phyloP scores from a whole-genome alignment of 2,888 invertebrate genomes.

The Trichogramma dendrolimi region DNA sequence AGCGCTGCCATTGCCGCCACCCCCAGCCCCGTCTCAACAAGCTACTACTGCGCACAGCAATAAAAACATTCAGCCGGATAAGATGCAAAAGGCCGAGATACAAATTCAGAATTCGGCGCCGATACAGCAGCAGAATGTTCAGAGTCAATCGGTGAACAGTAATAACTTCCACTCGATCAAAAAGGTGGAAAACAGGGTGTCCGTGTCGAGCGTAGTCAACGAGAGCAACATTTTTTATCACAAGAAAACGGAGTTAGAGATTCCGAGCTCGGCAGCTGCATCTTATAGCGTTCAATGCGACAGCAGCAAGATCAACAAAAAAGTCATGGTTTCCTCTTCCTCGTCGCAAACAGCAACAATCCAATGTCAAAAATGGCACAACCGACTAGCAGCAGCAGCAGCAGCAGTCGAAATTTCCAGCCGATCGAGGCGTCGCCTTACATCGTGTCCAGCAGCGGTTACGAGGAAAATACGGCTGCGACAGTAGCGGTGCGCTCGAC shows the following conservation, averaged over 20 bases:
- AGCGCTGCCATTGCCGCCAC: too few relatives aligned
- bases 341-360: conserved; percentile 22
- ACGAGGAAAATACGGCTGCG: conserved; percentile 39
- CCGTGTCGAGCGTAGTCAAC: background rate
- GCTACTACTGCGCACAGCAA: conserved; percentile 13
- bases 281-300: conserved; percentile 36
- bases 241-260: conserved; percentile 35
- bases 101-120: background rate
- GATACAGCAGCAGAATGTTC: conserved; percentile 13
- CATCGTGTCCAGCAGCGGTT: conserved; percentile 40
- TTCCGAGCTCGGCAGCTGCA: conserved; percentile 28
- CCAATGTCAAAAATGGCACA: conserved; percentile 31
- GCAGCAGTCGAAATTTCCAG: conserved; percentile 28
- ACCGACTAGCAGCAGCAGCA: background rate
- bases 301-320: conserved; percentile 35
- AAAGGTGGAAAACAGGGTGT: conserved; percentile 27
- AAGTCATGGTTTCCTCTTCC: conserved; percentile 33
- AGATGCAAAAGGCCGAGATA: conserved; percentile 19
- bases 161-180: conserved; percentile 28
- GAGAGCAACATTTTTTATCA: conserved; percentile 34
- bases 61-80: conserved; percentile 29
- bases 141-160: background rate
- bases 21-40: conserved; percentile 15
- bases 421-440: background rate
- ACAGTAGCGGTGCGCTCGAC: conserved; percentile 27